Evolutionary conservation across 2,113 vertebrate species (phyloP), one percentile per base, ranked within the genome.

Genomic region (Limnothrissa miodon): DNA sequence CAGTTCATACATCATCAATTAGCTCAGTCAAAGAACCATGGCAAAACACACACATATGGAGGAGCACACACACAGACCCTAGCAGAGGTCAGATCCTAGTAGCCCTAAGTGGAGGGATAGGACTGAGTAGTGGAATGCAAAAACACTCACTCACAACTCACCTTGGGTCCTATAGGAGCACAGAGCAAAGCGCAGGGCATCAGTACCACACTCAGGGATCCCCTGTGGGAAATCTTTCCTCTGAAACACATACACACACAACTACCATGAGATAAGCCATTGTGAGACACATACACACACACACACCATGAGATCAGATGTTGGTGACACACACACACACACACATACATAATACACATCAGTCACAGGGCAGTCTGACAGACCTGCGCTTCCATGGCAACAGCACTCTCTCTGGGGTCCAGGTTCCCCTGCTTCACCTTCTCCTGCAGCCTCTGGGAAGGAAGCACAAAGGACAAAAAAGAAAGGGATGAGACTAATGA

Each of bases 121-220:
- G 17, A 5, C 3, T 36, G 66, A 36, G 66, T 33, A 74, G 33
- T 39, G 66, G 25, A 74, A 15, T 36, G 29, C 29, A 74, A 9
- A 44, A 39, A 42, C 2, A 6, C 42, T 42, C 42, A 42, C 2
- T 2, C 42, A 4, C 42, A 4, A 80, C 93, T 94, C 86, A 97
- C 97, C 97, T 87, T 97, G 96, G 0, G 94, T 92, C 0, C 93
- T 96, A 89, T 97, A 95, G 10, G 97, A 96, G 56, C 97, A 98
- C 11, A 98, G 95, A 78, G 96, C 96, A 15, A 98, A 96, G 8
- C 97, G 94, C 82, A 98, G 93, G 0, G 97, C 97, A 0, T 98
- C 97, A 0, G 97, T 96, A 1, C 97, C 97, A 81, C 96, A 98
- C 86, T 96, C 94, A 0, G 97, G 97, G 81, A 98, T 98, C 23